These are phyloP conservation scores for Chaenocephalus aceratus DNA, from an alignment of 2,113 vertebrate species.

Conservation along the genomic window DNA sequence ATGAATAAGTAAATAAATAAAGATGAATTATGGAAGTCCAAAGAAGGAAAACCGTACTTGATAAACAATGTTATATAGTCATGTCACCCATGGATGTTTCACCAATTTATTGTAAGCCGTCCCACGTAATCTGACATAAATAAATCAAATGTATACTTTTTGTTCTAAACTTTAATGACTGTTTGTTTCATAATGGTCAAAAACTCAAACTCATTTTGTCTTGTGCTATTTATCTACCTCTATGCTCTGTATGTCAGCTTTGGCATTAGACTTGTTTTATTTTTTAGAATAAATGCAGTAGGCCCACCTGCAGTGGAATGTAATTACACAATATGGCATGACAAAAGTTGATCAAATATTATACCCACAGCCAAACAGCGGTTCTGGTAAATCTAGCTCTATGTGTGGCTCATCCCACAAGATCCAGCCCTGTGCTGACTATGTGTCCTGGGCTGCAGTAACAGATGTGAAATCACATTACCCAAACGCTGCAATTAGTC, in stretches of 20 bases:
- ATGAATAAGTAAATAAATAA: background rate
- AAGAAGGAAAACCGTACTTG: background rate
- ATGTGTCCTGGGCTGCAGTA: slow-evolving; percentile 87
- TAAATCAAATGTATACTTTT: too few relatives aligned
- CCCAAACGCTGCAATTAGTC: slow-evolving; percentile 99
- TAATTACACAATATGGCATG: slow-evolving; percentile 38
- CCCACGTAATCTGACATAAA: background rate
- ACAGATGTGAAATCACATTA: slow-evolving; percentile 99
- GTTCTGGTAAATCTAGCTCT: slow-evolving; percentile 58
- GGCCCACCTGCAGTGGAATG: slow-evolving; percentile 30
- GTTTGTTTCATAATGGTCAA: slow-evolving; percentile 8
- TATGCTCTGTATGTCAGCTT: background rate
- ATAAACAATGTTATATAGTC: background rate
- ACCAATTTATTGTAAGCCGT: background rate
- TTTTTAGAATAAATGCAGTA: slow-evolving; percentile 24
- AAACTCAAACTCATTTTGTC: background rate
- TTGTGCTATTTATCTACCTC: background rate
- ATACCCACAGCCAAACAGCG: slow-evolving; percentile 35
- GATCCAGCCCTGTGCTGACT: slow-evolving; percentile 75
- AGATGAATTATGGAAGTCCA: background rate
- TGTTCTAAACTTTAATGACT: background rate
- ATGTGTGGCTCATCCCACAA: slow-evolving; percentile 66
- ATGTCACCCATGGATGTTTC: background rate
- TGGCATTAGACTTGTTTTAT: slow-evolving; percentile 1
- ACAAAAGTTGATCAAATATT: slow-evolving; percentile 61